Evolutionary conservation across 2,888 invertebrate species (phyloP).

Genomic region (Ariolimax columbianus): DNA sequence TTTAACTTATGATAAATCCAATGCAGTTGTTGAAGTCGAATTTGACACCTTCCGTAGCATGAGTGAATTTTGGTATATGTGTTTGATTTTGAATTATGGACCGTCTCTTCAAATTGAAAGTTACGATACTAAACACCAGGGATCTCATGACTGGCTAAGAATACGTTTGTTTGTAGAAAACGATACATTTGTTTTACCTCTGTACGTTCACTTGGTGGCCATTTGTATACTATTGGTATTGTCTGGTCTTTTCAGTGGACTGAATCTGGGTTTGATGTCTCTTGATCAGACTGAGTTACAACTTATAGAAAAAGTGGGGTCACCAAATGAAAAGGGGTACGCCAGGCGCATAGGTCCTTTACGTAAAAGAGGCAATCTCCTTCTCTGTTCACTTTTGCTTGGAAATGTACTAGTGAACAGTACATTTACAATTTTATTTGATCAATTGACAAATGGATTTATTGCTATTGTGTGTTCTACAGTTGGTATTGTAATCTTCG

Average conservation of each 20-base stretch:
- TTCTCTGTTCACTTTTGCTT: constrained; percentile 85
- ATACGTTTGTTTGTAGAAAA: constrained; percentile 53
- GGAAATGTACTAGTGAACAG: constrained; percentile 97
- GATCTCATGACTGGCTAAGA: constrained; percentile 59
- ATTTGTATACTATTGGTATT: constrained; percentile 85
- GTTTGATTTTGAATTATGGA: neutral
- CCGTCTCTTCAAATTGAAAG: too few relatives aligned
- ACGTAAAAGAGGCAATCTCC: constrained; percentile 94
- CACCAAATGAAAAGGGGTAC: constrained; percentile 85
- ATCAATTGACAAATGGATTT: constrained; percentile 91
- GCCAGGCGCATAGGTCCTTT: constrained; percentile 93
- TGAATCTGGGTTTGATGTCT: constrained; percentile 97
- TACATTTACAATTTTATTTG: constrained; percentile 96
- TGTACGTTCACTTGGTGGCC: constrained; percentile 73
- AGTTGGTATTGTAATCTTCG: constrained; percentile 94
- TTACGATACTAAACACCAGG: constrained; percentile 61
- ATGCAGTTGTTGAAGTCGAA: neutral
- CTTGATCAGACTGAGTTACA: constrained; percentile 95
- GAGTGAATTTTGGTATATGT: neutral
- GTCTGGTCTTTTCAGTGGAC: constrained; percentile 96
- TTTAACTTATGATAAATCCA: neutral
- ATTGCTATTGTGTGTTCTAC: constrained; percentile 95
- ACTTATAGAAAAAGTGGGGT: constrained; percentile 95
- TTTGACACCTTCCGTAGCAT: neutral
- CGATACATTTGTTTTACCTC: constrained; percentile 65